Evolutionary conservation across 2,888 invertebrate genomes (phyloP), one percentile per base, ranked within the genome.

Genomic region (Galeruca laticollis): DNA sequence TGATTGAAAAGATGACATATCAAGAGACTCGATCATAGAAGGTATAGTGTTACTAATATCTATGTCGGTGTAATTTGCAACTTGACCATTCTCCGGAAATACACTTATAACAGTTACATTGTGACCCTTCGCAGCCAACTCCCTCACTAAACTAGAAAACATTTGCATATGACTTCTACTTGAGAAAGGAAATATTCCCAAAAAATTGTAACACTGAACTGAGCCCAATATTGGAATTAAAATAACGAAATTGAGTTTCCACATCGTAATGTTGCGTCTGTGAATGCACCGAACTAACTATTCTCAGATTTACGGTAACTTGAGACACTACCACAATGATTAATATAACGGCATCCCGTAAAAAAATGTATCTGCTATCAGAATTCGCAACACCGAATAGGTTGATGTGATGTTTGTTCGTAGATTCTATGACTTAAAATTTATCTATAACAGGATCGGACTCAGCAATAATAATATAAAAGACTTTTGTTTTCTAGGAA

Each of bases 151-250:
- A 0, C 90, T 88, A 76, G 87, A 87, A 78, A 90, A 91, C 40
- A 91, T 89, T 37, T 89, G 86, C 77, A 91, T 92, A 81, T 93
- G 93, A 69, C 93, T 93, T 78, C 89, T 91, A 2, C 92, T 92
- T n/a, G 88, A 86, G 77, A 91, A 91, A 0, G 90, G 90, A 79
- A 92, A 91, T 73, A 92, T 82, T 20, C 88, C 91, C 37, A 93
- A 84, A 72, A 93, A 89, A 67, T 87, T 88, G 66, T 66, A 66
- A 15, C 56, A 40, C 10, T 47, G 26, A 11, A 40, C 56, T 13
- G 9, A 47, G 13, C 13, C n/a, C 18, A 49, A 21, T 18, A 60
- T 6, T 11, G 20, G 33, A 18, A 51, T 20, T 51, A 51, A 35
- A 51, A 57, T 4, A 15, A 57, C 9, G 2, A 57, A 15, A 13